These are phyloP conservation scores for Drosophila leonis DNA, from an alignment of 2,888 invertebrate genomes.

Conservation along the genomic window DNA sequence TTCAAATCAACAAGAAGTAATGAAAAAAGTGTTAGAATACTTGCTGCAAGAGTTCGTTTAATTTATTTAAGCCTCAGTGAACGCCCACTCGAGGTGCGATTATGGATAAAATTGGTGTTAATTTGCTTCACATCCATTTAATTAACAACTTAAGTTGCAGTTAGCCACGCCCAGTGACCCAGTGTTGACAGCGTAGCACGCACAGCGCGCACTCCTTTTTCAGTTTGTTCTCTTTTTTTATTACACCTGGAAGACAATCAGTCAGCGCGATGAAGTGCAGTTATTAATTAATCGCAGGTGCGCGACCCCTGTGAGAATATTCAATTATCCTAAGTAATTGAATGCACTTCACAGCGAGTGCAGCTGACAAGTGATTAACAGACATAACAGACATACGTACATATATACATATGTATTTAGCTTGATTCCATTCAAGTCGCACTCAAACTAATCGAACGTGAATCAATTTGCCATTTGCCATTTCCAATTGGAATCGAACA, in stretches of 20 bases:
- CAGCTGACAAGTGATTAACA: constrained; percentile 50
- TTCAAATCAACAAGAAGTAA: constrained; percentile 50
- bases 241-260: constrained; percentile 62
- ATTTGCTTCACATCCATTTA: constrained; percentile 49
- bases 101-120: constrained; percentile 33
- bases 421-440: constrained; percentile 8
- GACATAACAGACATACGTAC: neutral
- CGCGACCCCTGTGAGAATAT: constrained; percentile 26
- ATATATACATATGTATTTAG: neutral
- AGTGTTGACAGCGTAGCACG: constrained; percentile 40
- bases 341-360: constrained; percentile 26
- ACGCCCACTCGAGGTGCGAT: neutral
- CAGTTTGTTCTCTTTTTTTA: constrained; percentile 36
- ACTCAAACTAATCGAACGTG: constrained; percentile 10
- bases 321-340: constrained; percentile 75
- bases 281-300: constrained; percentile 53
- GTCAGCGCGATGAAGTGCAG: constrained; percentile 61
- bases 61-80: constrained; percentile 43
- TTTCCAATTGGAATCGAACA: constrained; percentile 31
- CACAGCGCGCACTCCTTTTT: constrained; percentile 16
- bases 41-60: constrained; percentile 27
- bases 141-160: constrained; percentile 46
- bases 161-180: constrained; percentile 39
- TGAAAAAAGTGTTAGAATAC: constrained; percentile 66
- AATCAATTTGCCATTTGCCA: neutral